Evolutionary conservation across 2,797 vertebrate genomes (phyloP), one percentile per base, ranked within the genome.

Genomic region (Liasis olivaceus): DNA sequence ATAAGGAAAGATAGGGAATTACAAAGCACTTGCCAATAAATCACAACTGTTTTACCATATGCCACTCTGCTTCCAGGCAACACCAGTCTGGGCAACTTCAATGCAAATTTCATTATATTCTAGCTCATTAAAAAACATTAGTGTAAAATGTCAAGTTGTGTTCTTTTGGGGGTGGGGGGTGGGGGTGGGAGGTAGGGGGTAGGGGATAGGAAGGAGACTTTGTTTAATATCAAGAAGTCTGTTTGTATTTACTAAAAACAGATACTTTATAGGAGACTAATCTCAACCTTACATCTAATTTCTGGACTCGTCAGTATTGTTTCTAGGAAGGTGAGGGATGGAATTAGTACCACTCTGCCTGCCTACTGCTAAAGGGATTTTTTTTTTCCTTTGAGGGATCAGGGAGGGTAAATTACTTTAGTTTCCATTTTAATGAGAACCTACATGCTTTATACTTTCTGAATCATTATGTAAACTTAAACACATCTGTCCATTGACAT

Each of bases 1-100:
- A 98, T 97, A 91, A 95, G 95, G 96, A 56, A 64, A 51, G 60
- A 47, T 15, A 1, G 69, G 20, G 9, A 8, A 64, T 42, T 62
- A 64, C 31, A 90, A 97, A 97, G 96, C 60, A 95, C 98, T 97
- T 97, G 98, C 98, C 98, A 98, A 97, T 97, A 98, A 98, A 98
- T 98, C 98, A 98, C 98, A 99, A 98, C 98, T 99, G 99, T 98
- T 98, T 98, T 96, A 97, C 99, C 99, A 99, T 99, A 99, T 99
- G 99, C 97, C 98, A 97, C 96, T 94, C 97, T 96, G 88, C 98
- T 99, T 98, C 98, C 99, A 99, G 99, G 98, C 97, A 97, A 98
- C 97, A 97, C 98, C 97, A 98, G 98, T 97, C 98, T 98, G 98
- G 97, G 98, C 98, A 97, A 98, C 98, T 98, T 98, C 97, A 98